Conservation (phyloP, 2,888 invertebrate species). For the Mesorhabditis belari region DNA sequence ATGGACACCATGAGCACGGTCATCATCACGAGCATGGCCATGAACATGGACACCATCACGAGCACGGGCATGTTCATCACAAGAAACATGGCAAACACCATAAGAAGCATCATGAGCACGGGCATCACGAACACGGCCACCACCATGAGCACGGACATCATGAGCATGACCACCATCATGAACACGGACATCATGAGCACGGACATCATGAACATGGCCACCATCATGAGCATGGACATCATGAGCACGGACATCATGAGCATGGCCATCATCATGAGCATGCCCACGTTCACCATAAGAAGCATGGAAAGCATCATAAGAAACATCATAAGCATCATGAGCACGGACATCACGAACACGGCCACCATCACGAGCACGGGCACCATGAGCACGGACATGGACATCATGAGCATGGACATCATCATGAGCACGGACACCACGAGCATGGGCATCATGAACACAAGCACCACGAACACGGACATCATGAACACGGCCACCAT, state of each 20-base stretch:
- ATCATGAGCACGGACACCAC: no score
- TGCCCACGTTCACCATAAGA: no score
- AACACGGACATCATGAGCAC: background rate
- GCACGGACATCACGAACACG: no score
- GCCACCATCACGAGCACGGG: no score
- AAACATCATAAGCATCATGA: no score
- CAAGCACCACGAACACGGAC: no score
- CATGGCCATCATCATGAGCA: background rate
- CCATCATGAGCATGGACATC: background rate
- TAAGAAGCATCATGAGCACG: background rate
- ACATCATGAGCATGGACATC: no score
- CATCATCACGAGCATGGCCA: background rate
- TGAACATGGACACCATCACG: background rate
- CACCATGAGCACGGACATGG: no score
- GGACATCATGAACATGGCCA: background rate
- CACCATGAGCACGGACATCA: background rate
- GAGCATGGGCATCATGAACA: no score
- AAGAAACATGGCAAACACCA: background rate
- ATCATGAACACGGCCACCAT: no score
- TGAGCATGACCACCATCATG: background rate
- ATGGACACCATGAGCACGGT: background rate
- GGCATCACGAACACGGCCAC: background rate
- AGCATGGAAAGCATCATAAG: no score
- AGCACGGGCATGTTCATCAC: background rate
- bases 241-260: background rate